Evolutionary conservation across 1,140 invertebrate genomes (phyloP).

Genomic region (Drosophila erecta): DNA sequence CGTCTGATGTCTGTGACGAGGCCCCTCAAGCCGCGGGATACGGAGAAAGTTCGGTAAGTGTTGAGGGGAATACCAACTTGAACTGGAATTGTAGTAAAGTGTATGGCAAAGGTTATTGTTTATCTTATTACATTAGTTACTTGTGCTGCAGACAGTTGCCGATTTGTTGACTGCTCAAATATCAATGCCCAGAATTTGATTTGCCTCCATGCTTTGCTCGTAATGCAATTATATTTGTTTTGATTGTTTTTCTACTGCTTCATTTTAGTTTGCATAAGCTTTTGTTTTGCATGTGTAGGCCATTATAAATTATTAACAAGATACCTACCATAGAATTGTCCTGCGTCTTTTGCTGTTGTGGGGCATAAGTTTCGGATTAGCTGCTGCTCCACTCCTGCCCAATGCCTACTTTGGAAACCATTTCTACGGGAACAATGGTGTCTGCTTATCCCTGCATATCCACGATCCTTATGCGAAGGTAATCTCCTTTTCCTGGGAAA

Average conservation of each 20-base stretch:
- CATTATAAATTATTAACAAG: not conserved
- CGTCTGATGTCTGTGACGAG: constrained; percentile 87
- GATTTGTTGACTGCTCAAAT: constrained; percentile 4
- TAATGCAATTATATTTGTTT: not conserved
- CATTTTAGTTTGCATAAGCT: not conserved
- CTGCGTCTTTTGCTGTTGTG: constrained; percentile 86
- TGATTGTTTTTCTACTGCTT: not conserved
- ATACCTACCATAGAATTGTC: constrained; percentile 58
- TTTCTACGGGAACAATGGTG: constrained; percentile 88
- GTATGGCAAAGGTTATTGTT: too few relatives aligned
- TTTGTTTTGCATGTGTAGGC: too few relatives aligned
- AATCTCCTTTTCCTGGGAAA: constrained; percentile 11
- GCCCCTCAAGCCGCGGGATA: constrained; percentile 85
- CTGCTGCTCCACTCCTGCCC: constrained; percentile 85
- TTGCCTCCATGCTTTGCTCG: not conserved
- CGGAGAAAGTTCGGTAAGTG: constrained; percentile 66
- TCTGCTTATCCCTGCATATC: constrained; percentile 88
- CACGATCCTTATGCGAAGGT: constrained; percentile 87
- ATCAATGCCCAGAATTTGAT: not conserved
- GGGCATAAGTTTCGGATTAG: constrained; percentile 85
- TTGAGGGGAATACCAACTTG: too few relatives aligned
- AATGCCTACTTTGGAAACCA: constrained; percentile 85
- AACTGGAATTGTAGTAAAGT: too few relatives aligned
- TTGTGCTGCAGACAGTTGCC: not conserved
- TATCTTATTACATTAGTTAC: constrained; percentile 18